phyloP scores from a whole-genome alignment of 2,797 vertebrate species.

The Antennarius maculatus region DNA sequence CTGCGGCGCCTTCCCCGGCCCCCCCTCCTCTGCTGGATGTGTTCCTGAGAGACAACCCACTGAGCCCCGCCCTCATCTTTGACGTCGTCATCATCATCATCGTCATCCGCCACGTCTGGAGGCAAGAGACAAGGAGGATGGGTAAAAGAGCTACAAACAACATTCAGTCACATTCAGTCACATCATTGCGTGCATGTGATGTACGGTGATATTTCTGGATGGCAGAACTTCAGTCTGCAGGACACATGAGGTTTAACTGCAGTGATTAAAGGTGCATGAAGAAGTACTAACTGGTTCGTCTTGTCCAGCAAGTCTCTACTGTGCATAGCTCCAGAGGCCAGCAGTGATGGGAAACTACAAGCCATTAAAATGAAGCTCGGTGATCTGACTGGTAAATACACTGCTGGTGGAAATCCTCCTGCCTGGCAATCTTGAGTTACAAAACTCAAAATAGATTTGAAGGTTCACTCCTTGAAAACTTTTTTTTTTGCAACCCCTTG shows the following conservation, averaged over 20 bases:
- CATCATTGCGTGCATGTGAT: constrained; percentile 24
- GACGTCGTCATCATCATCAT: constrained; percentile 61
- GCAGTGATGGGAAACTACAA: constrained; percentile 18
- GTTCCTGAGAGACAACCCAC: constrained; percentile 70
- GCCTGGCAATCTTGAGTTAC: constrained; percentile 10
- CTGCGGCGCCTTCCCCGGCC: constrained; percentile 52
- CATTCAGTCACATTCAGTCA: background rate
- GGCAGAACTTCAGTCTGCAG: constrained; percentile 38
- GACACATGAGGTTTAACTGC: constrained; percentile 25
- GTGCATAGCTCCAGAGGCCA: constrained; percentile 21
- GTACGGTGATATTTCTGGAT: constrained; percentile 36
- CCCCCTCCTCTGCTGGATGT: constrained; percentile 54
- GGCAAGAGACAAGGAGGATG: constrained; percentile 47
- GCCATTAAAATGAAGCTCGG: constrained; percentile 21
- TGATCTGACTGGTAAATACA: constrained; percentile 31
- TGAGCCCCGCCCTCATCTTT: constrained; percentile 67
- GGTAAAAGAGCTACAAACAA: constrained; percentile 31
- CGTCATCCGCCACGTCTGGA: constrained; percentile 75
- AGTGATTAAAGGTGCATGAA: constrained; percentile 29
- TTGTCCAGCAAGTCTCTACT: constrained; percentile 32
- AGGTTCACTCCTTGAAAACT: constrained; percentile 15
- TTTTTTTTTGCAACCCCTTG: constrained; percentile 27
- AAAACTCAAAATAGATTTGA: constrained; percentile 7
- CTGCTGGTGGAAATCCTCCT: constrained; percentile 28
- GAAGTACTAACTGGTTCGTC: constrained; percentile 16